A percentile compares a stretch with the other conserved stretches of the same genome.
Conservation (phyloP, 2,113 vertebrate genomes). For the Gila orcuttii region DNA sequence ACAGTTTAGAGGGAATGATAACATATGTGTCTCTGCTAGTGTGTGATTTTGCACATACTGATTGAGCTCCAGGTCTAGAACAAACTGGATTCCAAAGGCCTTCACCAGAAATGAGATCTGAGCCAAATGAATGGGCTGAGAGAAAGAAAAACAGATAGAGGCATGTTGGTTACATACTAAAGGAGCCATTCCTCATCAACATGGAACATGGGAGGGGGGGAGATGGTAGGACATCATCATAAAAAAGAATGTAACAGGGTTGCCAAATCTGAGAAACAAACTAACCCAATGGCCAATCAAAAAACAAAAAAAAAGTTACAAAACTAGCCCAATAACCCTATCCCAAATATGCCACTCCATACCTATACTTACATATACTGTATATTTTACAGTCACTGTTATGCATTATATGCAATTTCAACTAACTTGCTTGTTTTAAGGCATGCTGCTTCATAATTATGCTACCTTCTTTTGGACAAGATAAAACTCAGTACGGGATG, state of each 20-base stretch:
- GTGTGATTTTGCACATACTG: constrained; percentile 79
- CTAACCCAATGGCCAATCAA: not conserved
- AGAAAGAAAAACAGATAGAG: constrained; percentile 16
- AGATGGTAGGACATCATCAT: not conserved
- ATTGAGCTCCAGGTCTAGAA: constrained; percentile 90
- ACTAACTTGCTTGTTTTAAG: too few species aligned
- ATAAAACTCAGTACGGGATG: too few species aligned
- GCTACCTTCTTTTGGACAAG: too few species aligned
- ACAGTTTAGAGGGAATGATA: not conserved
- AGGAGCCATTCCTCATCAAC: not conserved
- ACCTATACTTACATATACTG: not conserved
- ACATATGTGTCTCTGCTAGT: constrained; percentile 16
- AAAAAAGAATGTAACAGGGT: not conserved
- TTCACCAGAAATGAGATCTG: constrained; percentile 87
- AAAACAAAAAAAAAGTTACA: not conserved
- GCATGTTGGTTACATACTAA: not conserved
- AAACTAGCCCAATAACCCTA: not conserved
- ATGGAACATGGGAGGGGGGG: not conserved
- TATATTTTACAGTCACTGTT: not conserved
- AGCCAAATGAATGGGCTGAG: constrained; percentile 85
- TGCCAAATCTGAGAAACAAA: not conserved
- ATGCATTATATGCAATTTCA: not conserved
- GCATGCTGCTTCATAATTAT: too few species aligned
- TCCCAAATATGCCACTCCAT: not conserved
- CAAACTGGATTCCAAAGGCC: constrained; percentile 84